A percentile compares a stretch with the other conserved stretches of the same genome.
phyloP scores from a whole-genome alignment of 2,797 vertebrate species.

The Meriones psammophilus region DNA sequence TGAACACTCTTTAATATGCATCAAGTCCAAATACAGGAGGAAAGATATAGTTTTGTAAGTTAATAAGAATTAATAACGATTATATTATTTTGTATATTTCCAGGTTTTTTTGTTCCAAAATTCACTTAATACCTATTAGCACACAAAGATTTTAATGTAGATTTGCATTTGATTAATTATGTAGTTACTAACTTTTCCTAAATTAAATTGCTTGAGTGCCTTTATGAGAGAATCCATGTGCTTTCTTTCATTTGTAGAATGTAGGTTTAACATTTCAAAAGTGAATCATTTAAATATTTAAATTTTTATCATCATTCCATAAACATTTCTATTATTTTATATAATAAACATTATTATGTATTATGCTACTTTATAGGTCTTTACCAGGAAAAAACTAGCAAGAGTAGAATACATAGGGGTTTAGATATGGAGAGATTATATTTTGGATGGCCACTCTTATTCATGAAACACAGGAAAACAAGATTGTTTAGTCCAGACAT shows the following conservation, averaged over 20 bases:
- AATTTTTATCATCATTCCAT: neutral
- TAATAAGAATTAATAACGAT: neutral
- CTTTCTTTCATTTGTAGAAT: neutral
- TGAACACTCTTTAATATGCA: neutral
- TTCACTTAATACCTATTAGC: neutral
- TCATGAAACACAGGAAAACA: neutral
- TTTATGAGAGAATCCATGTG: neutral
- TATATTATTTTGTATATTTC: neutral
- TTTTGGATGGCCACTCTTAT: neutral
- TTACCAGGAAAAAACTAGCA: neutral
- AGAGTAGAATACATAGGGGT: neutral
- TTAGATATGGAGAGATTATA: neutral
- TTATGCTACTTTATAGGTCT: neutral
- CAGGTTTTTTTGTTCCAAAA: neutral
- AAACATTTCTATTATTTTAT: neutral
- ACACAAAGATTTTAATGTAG: neutral
- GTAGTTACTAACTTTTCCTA: neutral
- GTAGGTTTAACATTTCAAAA: neutral
- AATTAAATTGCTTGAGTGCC: neutral
- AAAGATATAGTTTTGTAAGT: neutral
- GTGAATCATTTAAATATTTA: neutral
- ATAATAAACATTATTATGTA: neutral
- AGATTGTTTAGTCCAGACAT: neutral
- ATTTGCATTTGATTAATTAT: neutral
- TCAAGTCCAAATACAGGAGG: neutral